A percentile compares a stretch with the other conserved stretches of the same genome.
Conservation (phyloP, 1,140 invertebrate genomes). For the Hyles euphorbiae region DNA sequence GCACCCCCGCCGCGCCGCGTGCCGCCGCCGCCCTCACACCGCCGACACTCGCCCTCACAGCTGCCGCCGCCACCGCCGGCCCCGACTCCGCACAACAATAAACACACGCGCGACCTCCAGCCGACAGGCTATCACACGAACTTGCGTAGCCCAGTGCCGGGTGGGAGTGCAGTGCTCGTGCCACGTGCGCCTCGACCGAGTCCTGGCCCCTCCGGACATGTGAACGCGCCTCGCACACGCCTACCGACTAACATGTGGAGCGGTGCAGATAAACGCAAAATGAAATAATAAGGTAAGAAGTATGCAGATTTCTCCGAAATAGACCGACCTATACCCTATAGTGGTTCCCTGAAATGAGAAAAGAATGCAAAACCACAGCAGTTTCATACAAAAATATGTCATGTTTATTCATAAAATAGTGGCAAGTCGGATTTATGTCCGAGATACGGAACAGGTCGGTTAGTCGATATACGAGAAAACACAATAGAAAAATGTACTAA, state of each 20-base stretch:
- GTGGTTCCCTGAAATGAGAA: too few species aligned
- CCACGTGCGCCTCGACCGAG: constrained; percentile 31
- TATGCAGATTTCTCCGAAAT: not conserved
- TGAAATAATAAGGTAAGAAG: constrained; percentile 67
- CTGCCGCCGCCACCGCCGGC: too few species aligned
- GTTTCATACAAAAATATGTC: too few species aligned
- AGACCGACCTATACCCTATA: too few species aligned
- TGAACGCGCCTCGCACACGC: constrained; percentile 27
- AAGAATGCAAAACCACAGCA: too few species aligned
- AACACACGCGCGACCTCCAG: constrained; percentile 39
- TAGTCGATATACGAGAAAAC: too few species aligned
- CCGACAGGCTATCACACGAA: constrained; percentile 18
- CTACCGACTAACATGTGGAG: constrained; percentile 30
- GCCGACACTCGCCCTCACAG: constrained; percentile 10
- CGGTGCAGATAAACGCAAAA: constrained; percentile 48
- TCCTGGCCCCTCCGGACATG: constrained; percentile 36
- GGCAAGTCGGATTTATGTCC: too few species aligned
- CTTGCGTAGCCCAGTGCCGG: constrained; percentile 28
- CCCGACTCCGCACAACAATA: constrained; percentile 45
- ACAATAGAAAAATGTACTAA: too few species aligned
- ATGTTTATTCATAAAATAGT: too few species aligned
- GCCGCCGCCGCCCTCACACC: constrained; percentile 35
- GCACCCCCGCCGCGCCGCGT: constrained; percentile 22
- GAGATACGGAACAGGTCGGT: too few species aligned
- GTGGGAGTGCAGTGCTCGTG: constrained; percentile 45